Evolutionary conservation across 2,888 invertebrate species (phyloP), one percentile per base, ranked within the genome.

Genomic region (Spisula subtruncata): DNA sequence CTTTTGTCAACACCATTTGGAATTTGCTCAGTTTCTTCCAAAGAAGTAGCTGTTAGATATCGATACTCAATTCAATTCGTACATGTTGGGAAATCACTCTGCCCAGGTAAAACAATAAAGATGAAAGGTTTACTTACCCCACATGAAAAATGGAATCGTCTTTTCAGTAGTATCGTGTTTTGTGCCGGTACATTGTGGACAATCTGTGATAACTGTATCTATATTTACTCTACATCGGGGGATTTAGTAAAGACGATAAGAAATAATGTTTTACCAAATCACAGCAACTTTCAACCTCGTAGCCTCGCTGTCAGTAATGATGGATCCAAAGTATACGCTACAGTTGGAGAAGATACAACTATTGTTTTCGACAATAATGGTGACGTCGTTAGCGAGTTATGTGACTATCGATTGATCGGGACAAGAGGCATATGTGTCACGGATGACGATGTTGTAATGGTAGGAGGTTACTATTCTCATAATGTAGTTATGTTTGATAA

Each of bases 401-500:
- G 48, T 46, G 81, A 81, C 48, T n/a, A 81, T 1, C 25, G 81
- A 6, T 46, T 81, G 46, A 18, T 10, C 6, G 46, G 25, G 20
- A 46, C 81, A 20, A 12, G 20, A 35, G 46, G 81, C 18, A 20
- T 80, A 41, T 35, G 41, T 18, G 35, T 80, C 41, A 41, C 41
- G 6, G 32, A 80, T 14, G 80, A 80, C n/a, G 80, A 46, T 35
- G n/a, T 41, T 75, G 32, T 75, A 20, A 14, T 46, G 46, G 81
- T 81, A 20, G 41, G 48, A 46, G 81, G 81, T 1, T 1, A 14
- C 48, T 20, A 0, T 0, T 81, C 81, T n/a, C 6, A 81, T 1
- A 81, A 81, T 48, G 35, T 81, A 20, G 81, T 81, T 35, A 81
- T 81, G 81, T 81, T 81, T 81, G 48, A 46, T 81, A n/a, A n/a